Evolutionary conservation across 2,888 invertebrate species (phyloP), one percentile per base, ranked within the genome.

Genomic region (Seladonia tumulorum): DNA sequence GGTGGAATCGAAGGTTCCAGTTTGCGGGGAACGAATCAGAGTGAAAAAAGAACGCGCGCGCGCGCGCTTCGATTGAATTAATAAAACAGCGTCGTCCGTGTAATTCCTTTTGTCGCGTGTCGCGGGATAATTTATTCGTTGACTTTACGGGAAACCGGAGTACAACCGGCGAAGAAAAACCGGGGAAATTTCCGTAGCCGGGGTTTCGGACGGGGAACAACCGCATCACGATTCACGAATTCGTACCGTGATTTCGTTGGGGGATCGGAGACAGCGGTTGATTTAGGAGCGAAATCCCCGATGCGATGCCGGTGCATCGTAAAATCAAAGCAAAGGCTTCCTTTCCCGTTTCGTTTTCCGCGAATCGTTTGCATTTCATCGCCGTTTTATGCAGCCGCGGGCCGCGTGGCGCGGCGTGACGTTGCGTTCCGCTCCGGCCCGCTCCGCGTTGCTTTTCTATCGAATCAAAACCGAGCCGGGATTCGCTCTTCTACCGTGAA

Each of bases 351-450:
- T 88, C 84, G 76, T 87, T 87, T 84, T 86, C 77, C 74, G 73
- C 81, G 78, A 79, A 80, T 87, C 86, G 86, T 89, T 89, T 89
- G 89, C 89, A 89, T 89, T 89, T 89, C 88, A 88, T 88, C 85
- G 89, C 86, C 76, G 80, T 89, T 89, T 86, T 86, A 87, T 89
- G 77, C 89, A 82, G 87, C 74, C 42, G 49, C 82, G 53, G 63
- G 74, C 86, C 73, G 78, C 68, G 35, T 2, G 3, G 35, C 35
- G 35, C n/a, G n/a, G 53, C 22, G 63, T 81, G n/a, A 12, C 42
- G 22, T 53, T n/a, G n/a, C 70, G 73, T 16, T n/a, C 16, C 45
- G 22, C 53, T 25, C 39, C 63, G 70, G 12, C 72, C 75, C 63
- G 35, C 45, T 53, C 42, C 16, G 8, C 60, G 42, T 78, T 73